Conservation (phyloP, 2,113 vertebrate species). For the Thermophis baileyi region DNA sequence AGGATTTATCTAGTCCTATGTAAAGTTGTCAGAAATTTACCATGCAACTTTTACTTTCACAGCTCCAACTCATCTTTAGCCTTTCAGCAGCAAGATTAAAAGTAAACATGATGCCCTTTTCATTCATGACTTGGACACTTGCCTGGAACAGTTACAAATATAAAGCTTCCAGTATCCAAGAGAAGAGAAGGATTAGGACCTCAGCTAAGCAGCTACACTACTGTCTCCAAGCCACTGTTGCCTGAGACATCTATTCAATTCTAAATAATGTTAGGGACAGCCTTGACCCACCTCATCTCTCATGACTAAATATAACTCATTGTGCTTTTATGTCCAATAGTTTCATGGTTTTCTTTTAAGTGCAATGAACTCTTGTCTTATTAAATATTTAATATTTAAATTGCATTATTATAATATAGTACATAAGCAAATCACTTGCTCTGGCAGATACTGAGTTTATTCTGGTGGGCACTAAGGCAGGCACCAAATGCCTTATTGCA, state of each 20-base stretch:
- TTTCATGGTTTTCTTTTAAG: neutral
- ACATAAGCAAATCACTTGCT: conserved; percentile 10
- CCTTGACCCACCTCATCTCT: neutral
- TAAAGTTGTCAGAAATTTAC: neutral
- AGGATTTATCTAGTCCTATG: neutral
- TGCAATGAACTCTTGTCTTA: neutral
- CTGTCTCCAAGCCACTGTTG: neutral
- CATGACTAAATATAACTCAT: neutral
- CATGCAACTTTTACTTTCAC: neutral
- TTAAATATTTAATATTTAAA: conserved; percentile 2
- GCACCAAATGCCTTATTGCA: too few species aligned
- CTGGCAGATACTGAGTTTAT: conserved; percentile 1
- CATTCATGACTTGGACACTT: neutral
- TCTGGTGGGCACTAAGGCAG: too few species aligned
- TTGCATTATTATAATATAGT: neutral
- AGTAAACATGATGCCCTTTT: neutral
- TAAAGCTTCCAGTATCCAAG: neutral
- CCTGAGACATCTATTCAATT: neutral
- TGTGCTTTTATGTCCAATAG: neutral
- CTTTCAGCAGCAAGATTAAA: neutral
- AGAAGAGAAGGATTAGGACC: neutral
- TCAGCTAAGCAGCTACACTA: neutral
- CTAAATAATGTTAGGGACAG: neutral
- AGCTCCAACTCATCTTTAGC: neutral
- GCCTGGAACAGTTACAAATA: neutral